Base-by-base conservation (phyloP, 2,888 invertebrate genomes). In the Malachius bipustulatus region DNA sequence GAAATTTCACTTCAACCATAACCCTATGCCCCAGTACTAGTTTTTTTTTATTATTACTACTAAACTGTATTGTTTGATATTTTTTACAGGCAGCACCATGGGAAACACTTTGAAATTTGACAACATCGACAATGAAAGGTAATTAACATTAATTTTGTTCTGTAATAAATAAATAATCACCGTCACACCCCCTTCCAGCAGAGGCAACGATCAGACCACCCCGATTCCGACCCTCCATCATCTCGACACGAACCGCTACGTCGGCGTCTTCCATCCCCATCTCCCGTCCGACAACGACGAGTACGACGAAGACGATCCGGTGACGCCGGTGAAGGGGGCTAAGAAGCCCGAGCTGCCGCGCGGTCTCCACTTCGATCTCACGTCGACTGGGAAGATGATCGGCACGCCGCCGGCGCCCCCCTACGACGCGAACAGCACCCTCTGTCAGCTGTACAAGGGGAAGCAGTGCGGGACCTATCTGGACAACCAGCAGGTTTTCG, bases 381-480 rank as follows among this genome's bases (percentile, higher is more conserved):
- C 40, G 2, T 32, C 44, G 4, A 43, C 39, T 12, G 52, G 50
- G n/a, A 51, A 51, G 40, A 29, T 51, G 13, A 19, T 19, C 6
- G 42, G 43, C 1, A 50, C 16, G 44, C 38, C 16, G 33, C 32
- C 28, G 12, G 16, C 35, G 3, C 30, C 34, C 2, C 14, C 45
- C 39, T 56, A 57, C 41, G 57, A 60, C 39, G 63, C 62, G 29
- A 58, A 69, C 11, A 69, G 73, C 42, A 70, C 71, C 11, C 66
- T 80, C 47, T 82, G 80, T 49, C 81, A 93, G 68, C 63, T 79
- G 14, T 94, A 94, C 62, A 67, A 71, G 35, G 93, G 94, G 2
- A 73, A 70, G 40, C 79, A 79, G 4, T 96, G 96, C 62, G 72
- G 73, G 35, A 70, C 76, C 37, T 83, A 78, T 59, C 69, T 94